Conservation (phyloP, 1,140 invertebrate species). For the Polyergus mexicanus region DNA sequence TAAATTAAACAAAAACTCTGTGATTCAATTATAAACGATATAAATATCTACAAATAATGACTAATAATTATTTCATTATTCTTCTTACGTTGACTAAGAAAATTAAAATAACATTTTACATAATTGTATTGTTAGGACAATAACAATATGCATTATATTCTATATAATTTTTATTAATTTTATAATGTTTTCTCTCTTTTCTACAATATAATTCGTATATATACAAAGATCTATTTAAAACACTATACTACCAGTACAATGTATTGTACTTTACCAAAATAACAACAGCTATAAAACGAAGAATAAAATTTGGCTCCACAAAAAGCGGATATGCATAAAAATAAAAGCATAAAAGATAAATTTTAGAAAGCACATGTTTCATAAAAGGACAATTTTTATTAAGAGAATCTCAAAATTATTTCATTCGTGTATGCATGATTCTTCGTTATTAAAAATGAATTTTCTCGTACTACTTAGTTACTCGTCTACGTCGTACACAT, state of each 20-base stretch:
- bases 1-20: background rate
- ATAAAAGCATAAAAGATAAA: conserved; percentile 15
- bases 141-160: conserved; percentile 12
- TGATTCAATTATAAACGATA: background rate
- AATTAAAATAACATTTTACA: conserved; percentile 1
- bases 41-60: background rate
- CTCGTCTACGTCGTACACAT: conserved; percentile 40
- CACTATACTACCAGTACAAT: conserved; percentile 4
- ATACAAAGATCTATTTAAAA: conserved; percentile 62
- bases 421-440: conserved; percentile 17
- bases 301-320: background rate
- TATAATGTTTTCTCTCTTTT: conserved; percentile 48
- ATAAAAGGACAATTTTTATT: background rate
- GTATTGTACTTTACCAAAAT: conserved; percentile 40
- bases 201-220: conserved; percentile 67
- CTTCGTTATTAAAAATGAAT: conserved; percentile 53
- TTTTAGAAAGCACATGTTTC: background rate
- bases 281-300: conserved; percentile 23
- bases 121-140: background rate
- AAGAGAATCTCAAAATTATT: conserved; percentile 37
- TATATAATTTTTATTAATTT: conserved; percentile 56
- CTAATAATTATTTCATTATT: background rate
- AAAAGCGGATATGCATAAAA: background rate
- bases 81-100: background rate
- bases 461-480: conserved; percentile 30